A percentile compares a stretch with the other conserved stretches of the same genome.
These are phyloP conservation scores for Alviniconcha strummeri DNA, from an alignment of 2,888 invertebrate species.

Conservation along the genomic window DNA sequence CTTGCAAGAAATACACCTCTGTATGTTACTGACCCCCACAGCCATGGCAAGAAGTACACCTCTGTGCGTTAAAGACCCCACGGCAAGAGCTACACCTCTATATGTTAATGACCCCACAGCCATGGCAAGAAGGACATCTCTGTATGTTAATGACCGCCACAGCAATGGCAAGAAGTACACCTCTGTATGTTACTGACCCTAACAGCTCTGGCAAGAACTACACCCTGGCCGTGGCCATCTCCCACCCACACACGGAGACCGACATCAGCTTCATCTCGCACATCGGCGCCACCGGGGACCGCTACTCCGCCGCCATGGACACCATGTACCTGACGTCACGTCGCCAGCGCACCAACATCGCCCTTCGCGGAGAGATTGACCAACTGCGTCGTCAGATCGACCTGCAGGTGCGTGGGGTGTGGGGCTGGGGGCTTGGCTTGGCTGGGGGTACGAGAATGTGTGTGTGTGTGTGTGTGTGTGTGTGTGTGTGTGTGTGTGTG, in stretches of 20 bases:
- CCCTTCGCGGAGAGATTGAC: constrained; percentile 58
- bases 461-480: background rate
- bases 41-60: no score
- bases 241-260: constrained; percentile 60
- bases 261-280: constrained; percentile 56
- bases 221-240: constrained; percentile 50
- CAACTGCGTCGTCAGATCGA: constrained; percentile 47
- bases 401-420: constrained; percentile 45
- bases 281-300: constrained; percentile 43
- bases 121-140: no score
- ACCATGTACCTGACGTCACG: constrained; percentile 53
- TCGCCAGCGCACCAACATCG: constrained; percentile 50
- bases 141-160: no score
- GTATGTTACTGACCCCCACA: no score
- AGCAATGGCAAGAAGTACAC: background rate
- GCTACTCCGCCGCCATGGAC: constrained; percentile 49
- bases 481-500: background rate
- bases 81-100: no score
- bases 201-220: constrained; percentile 41
- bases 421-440: no score
- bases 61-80: no score
- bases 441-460: background rate
- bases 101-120: no score
- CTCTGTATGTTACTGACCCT: background rate
- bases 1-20: no score